Base-by-base conservation (phyloP, 2,113 vertebrate genomes). In the Nothocercus nigrocapillus region DNA sequence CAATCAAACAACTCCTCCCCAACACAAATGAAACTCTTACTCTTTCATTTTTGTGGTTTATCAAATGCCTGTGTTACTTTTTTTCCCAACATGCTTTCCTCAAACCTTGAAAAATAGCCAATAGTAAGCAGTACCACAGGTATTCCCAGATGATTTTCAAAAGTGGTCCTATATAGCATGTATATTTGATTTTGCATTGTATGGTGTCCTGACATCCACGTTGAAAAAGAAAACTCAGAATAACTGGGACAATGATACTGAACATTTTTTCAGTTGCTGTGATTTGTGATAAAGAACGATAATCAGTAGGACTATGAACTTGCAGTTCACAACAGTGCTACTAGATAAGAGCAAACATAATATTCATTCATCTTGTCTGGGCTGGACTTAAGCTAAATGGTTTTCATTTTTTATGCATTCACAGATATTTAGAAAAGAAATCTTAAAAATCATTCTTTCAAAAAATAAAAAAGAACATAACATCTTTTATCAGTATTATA, bases 361-460 rank as follows among this genome's bases (percentile, higher is more conserved):
- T 64, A 88, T 64, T 76, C 0, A 0, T 54, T 93, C 68, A 75
- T 78, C 64, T 90, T 88, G 88, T 85, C 82, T 88, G 30, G 78
- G 32, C 36, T 67, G 45, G 11, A 40, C 80, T 89, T 91, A 59
- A 82, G 78, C n/a, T 68, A 87, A 94, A 79, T 38, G 83, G 63
- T 30, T 93, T 90, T 88, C 82, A 30, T 47, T 91, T 56, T 73
- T 72, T 63, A 88, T 5, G 22, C 44, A 82, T 93, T 95, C 82
- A 64, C 47, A n/a, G 61, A 64, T 15, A 74, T 7, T 16, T 44
- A 13, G 18, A 28, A 47, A 24, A 44, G 44, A 45, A 78, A 5
- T 5, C 30, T 49, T 38, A 91, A 28, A 42, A 49, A 22, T 49
- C 51, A 4, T 53, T 34, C 51, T 63, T 81, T 30, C 17, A 32